A percentile compares a stretch with the other conserved stretches of the same genome.
These are phyloP conservation scores for Salarias fasciatus DNA, from an alignment of 2,797 vertebrate genomes.

Conservation along the genomic window DNA sequence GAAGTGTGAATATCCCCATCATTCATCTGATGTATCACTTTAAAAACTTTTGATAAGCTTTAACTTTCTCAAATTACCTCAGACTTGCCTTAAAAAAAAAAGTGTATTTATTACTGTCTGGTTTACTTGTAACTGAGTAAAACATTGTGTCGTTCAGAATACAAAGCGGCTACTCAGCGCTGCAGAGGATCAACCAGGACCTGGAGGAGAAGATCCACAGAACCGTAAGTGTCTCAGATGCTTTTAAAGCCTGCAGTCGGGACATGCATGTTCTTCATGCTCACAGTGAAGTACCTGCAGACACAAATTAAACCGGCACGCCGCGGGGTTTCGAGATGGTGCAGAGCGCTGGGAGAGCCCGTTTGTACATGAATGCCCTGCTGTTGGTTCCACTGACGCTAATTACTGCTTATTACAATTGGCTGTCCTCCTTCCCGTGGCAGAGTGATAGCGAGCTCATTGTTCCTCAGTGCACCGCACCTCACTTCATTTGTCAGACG, in stretches of 20 bases:
- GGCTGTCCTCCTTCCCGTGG: conserved; percentile 75
- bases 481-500: conserved; percentile 70
- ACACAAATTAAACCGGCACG: conserved; percentile 25
- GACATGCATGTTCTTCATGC: background rate
- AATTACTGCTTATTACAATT: conserved; percentile 78
- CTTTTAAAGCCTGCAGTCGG: background rate
- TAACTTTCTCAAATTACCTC: too few species aligned
- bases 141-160: conserved; percentile 83
- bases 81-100: too few species aligned
- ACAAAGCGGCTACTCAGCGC: conserved; percentile 95
- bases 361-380: conserved; percentile 74
- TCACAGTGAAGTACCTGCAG: conserved; percentile 36
- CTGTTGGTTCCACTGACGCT: conserved; percentile 73
- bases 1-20: background rate
- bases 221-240: conserved; percentile 85
- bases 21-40: too few species aligned
- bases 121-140: too few species aligned
- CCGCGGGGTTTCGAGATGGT: conserved; percentile 28
- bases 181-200: conserved; percentile 98
- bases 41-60: too few species aligned
- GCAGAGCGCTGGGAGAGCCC: conserved; percentile 35
- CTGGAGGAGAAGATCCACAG: conserved; percentile 96
- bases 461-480: conserved; percentile 64
- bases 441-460: conserved; percentile 68
- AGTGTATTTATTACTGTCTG: too few species aligned